Evolutionary conservation across 2,797 vertebrate genomes (phyloP).

Genomic region (Coregonus suidteri): DNA sequence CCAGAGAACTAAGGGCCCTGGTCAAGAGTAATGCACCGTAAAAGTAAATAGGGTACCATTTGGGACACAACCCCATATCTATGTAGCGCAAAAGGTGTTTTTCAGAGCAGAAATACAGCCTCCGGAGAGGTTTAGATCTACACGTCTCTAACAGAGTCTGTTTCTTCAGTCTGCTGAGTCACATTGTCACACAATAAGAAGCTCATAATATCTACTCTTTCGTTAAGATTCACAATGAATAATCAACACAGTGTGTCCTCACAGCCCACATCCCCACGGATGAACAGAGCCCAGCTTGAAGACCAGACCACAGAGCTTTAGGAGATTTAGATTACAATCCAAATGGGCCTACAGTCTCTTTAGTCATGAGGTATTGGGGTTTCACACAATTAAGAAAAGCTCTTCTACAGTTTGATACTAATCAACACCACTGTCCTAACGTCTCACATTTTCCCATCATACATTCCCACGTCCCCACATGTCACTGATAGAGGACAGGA

Average conservation of each 20-base stretch:
- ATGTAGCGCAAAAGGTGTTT: slow-evolving; percentile 62
- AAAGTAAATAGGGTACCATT: not conserved
- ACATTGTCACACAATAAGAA: not conserved
- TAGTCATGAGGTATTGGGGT: not conserved
- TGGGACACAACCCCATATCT: not conserved
- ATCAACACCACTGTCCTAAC: not conserved
- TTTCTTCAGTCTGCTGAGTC: not conserved
- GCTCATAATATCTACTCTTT: not conserved
- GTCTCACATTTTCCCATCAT: not conserved
- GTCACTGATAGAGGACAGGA: not conserved
- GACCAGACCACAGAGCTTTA: not conserved
- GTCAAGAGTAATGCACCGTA: not conserved
- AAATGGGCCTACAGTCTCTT: not conserved
- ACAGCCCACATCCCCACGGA: not conserved
- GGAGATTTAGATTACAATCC: not conserved
- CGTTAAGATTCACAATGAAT: not conserved
- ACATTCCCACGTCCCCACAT: not conserved
- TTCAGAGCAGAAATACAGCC: too few relatives aligned
- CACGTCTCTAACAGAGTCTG: not conserved
- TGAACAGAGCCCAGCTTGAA: not conserved
- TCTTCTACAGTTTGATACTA: not conserved
- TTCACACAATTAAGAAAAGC: not conserved
- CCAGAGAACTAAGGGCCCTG: not conserved
- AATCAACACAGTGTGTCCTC: not conserved
- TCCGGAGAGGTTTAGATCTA: too few relatives aligned